Evolutionary conservation across 2,888 invertebrate species (phyloP).

Genomic region (Epiblema foenella): DNA sequence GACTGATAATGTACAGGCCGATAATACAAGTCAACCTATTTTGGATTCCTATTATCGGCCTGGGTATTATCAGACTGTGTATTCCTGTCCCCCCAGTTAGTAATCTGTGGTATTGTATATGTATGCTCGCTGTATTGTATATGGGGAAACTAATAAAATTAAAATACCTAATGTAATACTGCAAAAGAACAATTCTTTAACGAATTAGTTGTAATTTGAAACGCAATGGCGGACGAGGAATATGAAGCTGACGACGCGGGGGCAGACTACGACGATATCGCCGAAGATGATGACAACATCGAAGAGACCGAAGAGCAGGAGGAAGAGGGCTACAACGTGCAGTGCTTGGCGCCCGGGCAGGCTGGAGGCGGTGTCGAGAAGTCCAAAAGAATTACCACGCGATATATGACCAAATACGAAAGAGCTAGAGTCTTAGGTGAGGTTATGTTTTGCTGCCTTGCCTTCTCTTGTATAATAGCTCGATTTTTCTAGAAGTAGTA

Average conservation of each 20-base stretch:
- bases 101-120: no score
- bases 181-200: no score
- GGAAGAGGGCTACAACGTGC: slow-evolving; percentile 94
- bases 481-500: not conserved
- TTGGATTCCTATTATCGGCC: no score
- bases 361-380: slow-evolving; percentile 93
- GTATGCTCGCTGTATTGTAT: no score
- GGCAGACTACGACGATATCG: slow-evolving; percentile 94
- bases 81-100: no score
- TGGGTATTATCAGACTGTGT: no score
- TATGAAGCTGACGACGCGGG: slow-evolving; percentile 92
- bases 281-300: slow-evolving; percentile 94
- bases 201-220: not conserved
- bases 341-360: slow-evolving; percentile 92
- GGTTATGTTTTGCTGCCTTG: slow-evolving; percentile 46
- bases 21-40: no score
- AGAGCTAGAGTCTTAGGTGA: slow-evolving; percentile 77
- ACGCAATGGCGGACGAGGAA: slow-evolving; percentile 93
- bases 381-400: slow-evolving; percentile 96
- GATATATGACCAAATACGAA: slow-evolving; percentile 97
- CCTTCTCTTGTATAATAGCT: not conserved
- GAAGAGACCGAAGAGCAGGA: slow-evolving; percentile 95
- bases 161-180: not conserved
- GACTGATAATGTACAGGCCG: no score
- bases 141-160: no score